Evolutionary conservation across 2,797 vertebrate species (phyloP).

Genomic region (Rhyacichthys aspro): DNA sequence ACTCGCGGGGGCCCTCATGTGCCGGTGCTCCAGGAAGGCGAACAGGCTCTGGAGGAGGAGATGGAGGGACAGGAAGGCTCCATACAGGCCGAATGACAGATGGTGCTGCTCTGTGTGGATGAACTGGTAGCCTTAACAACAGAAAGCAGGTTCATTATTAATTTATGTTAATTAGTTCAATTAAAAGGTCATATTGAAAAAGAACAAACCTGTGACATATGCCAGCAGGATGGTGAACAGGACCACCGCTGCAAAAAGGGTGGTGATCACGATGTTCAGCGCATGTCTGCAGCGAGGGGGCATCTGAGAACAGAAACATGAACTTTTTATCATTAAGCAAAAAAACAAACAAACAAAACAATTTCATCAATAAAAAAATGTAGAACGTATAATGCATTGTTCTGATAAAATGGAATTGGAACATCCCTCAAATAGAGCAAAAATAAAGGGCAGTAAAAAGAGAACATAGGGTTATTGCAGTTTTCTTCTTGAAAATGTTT

Average conservation of each 20-base stretch:
- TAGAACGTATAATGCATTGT: no score
- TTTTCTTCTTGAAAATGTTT: no score
- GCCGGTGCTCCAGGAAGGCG: conserved; percentile 93
- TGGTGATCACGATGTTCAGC: conserved; percentile 90
- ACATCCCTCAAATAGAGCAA: no score
- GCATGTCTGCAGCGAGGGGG: conserved; percentile 87
- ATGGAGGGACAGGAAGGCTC: conserved; percentile 94
- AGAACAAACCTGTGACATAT: conserved; percentile 86
- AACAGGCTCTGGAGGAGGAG: conserved; percentile 96
- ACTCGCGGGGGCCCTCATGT: conserved; percentile 82
- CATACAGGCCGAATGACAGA: conserved; percentile 97
- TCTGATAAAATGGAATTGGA: no score
- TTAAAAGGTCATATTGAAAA: background rate
- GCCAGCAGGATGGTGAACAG: conserved; percentile 94
- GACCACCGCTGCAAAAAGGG: conserved; percentile 92
- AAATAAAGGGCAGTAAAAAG: no score
- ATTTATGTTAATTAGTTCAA: background rate
- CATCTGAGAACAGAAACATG: conserved; percentile 80
- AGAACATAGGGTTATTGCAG: no score
- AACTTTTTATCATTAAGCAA: background rate
- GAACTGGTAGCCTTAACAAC: conserved; percentile 90
- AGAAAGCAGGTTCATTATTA: background rate
- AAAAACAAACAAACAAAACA: no score
- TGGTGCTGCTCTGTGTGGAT: conserved; percentile 98
- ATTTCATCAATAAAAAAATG: no score